These are phyloP conservation scores for Sinocyclocheilus maitianheensis DNA, from an alignment of 2,113 vertebrate genomes.

Conservation along the genomic window DNA sequence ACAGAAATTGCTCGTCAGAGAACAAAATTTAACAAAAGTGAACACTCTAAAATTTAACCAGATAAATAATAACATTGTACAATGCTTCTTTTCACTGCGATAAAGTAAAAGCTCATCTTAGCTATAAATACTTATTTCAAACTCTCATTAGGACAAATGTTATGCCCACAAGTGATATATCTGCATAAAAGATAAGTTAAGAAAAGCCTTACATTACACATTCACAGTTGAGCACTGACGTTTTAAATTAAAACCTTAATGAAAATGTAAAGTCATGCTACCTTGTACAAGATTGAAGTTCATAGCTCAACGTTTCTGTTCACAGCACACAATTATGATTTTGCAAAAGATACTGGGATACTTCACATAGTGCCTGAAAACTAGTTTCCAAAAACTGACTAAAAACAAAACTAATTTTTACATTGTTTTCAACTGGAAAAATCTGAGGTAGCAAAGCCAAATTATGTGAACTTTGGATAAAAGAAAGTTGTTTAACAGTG, in stretches of 20 bases:
- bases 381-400: background rate
- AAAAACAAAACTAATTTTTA: background rate
- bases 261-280: background rate
- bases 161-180: slow-evolving; percentile 9
- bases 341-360: background rate
- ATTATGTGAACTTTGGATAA: slow-evolving; percentile 69
- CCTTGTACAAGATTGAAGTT: background rate
- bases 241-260: slow-evolving; percentile 49
- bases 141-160: too few relatives aligned
- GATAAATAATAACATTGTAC: slow-evolving; percentile 35
- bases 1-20: background rate
- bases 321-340: slow-evolving; percentile 25
- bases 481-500: slow-evolving; percentile 53
- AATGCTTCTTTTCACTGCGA: slow-evolving; percentile 7
- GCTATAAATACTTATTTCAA: background rate
- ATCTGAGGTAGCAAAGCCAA: slow-evolving; percentile 86
- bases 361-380: background rate
- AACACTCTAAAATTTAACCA: slow-evolving; percentile 6
- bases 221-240: slow-evolving; percentile 36
- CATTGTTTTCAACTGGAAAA: slow-evolving; percentile 16
- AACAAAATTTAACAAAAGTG: background rate
- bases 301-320: background rate
- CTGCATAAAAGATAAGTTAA: slow-evolving; percentile 25
- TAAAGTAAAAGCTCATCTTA: slow-evolving; percentile 22
- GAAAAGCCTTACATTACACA: slow-evolving; percentile 58